Evolutionary conservation across 2,797 vertebrate species (phyloP).

Genomic region (Avahi laniger): DNA sequence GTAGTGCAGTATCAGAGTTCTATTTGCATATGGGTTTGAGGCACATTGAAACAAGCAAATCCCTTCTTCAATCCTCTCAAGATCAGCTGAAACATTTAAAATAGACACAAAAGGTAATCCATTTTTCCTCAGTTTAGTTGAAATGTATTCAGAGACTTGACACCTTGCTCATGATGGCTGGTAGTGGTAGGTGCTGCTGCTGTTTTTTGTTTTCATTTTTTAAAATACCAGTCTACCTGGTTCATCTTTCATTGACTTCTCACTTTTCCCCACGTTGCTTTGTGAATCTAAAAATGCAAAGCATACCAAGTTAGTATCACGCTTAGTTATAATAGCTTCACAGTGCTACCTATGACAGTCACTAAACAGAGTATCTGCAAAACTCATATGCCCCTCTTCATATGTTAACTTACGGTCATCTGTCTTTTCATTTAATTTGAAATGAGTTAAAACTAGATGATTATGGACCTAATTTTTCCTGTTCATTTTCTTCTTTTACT

Average conservation of each 20-base stretch:
- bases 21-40: constrained; percentile 31
- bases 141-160: not conserved
- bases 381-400: not conserved
- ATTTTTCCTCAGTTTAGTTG: not conserved
- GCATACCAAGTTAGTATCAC: not conserved
- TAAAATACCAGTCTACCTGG: not conserved
- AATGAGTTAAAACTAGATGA: not conserved
- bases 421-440: not conserved
- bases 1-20: not conserved
- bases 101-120: not conserved
- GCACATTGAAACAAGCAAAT: constrained; percentile 4
- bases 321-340: not conserved
- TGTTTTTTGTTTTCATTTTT: not conserved
- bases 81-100: constrained; percentile 25
- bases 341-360: not conserved
- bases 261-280: not conserved
- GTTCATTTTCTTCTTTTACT: not conserved
- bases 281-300: not conserved
- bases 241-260: not conserved
- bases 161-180: not conserved
- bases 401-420: not conserved
- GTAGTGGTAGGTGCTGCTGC: not conserved
- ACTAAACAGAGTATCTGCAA: not conserved
- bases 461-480: constrained; percentile 19
- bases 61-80: not conserved